These are phyloP conservation scores for Enteromius mattozi DNA, from an alignment of 2,797 vertebrate genomes.

Conservation along the genomic window DNA sequence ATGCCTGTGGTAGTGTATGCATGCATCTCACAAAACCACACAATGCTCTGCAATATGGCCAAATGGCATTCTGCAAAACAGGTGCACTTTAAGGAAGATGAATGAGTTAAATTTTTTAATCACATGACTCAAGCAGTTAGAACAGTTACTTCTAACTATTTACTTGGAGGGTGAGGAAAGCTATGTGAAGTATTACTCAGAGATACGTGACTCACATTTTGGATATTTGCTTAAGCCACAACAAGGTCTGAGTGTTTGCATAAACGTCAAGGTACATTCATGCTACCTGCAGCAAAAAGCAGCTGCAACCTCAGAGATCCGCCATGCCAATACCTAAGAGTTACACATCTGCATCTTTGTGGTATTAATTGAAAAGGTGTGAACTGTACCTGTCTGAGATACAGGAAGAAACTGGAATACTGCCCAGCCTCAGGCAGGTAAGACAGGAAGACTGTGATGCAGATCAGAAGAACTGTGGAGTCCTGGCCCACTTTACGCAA, in stretches of 20 bases:
- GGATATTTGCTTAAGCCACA: conserved; percentile 15
- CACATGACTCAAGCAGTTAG: conserved; percentile 16
- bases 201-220: not conserved
- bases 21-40: conserved; percentile 14
- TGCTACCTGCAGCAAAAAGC: not conserved
- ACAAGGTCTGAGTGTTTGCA: not conserved
- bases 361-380: not conserved
- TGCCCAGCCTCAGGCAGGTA: conserved; percentile 94
- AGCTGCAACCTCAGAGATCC: not conserved
- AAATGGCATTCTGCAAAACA: not conserved
- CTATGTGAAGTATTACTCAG: not conserved
- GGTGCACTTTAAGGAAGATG: not conserved
- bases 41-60: not conserved
- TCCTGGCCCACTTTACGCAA: conserved; percentile 92
- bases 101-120: too few relatives aligned
- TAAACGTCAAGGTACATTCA: not conserved
- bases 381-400: conserved; percentile 86
- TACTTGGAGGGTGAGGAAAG: conserved; percentile 12
- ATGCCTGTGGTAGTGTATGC: not conserved
- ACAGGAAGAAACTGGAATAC: conserved; percentile 95
- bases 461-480: conserved; percentile 92
- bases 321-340: not conserved
- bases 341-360: not conserved
- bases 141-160: not conserved
- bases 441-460: conserved; percentile 93